Evolutionary conservation across 1,140 invertebrate genomes (phyloP), one percentile per base, ranked within the genome.

Genomic region (Ruditapes philippinarum): DNA sequence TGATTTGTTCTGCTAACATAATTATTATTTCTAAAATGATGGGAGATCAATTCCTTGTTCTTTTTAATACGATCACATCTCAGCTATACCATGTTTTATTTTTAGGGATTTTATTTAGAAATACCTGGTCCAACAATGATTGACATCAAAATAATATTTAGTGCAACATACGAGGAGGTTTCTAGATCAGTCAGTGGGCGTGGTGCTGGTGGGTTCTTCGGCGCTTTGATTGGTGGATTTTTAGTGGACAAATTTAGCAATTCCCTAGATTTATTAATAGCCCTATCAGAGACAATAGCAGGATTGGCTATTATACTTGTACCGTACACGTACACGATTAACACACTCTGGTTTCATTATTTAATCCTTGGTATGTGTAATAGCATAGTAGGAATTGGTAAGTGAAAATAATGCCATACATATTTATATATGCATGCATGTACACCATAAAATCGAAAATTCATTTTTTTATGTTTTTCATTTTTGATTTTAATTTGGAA

Each of bases 51-150:
- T n/a, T n/a, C n/a, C n/a, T n/a, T n/a, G n/a, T n/a, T n/a, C n/a
- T n/a, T n/a, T n/a, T n/a, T n/a, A n/a, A n/a, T n/a, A n/a, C n/a
- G n/a, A n/a, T n/a, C n/a, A n/a, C n/a, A n/a, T n/a, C n/a, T n/a
- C n/a, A n/a, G n/a, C n/a, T n/a, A n/a, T n/a, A n/a, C n/a, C n/a
- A n/a, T n/a, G n/a, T n/a, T n/a, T n/a, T n/a, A n/a, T n/a, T 62
- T 74, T 31, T 45, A 89, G 87, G 87, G 87, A 1, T 33, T 89
- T n/a, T 89, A 89, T 68, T 22, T 82, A 12, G 87, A 82, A 45
- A 51, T 54, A 2, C 31, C 62, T 12, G 87, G 87, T 17, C 79
- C 87, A 12, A 54, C 87, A 17, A 89, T 89, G 87, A 89, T 89
- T 25, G 87, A 89, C n/a, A 79, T 89, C 1, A 81, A 73, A 36